Percentiles rank a stretch among this genome's conserved stretches.
phyloP scores from a whole-genome alignment of 2,888 invertebrate genomes.

The Heteromurus nitidus region DNA sequence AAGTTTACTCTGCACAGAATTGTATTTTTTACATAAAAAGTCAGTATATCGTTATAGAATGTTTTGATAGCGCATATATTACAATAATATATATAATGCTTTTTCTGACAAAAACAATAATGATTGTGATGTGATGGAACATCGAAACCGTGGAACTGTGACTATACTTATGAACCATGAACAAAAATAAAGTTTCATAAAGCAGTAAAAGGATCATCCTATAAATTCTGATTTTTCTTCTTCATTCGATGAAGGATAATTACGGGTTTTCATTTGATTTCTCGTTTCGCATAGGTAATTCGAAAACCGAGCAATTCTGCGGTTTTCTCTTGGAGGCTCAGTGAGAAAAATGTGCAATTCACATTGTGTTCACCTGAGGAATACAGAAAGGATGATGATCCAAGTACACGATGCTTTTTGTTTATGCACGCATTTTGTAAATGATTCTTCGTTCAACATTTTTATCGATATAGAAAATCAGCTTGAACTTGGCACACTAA shows the following conservation, averaged over 20 bases:
- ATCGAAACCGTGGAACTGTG: conserved; percentile 24
- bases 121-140: conserved; percentile 42
- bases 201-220: not conserved
- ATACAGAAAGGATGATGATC: not conserved
- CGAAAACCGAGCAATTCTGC: conserved; percentile 60
- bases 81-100: not conserved
- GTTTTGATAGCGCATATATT: too few relatives aligned
- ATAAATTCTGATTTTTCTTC: conserved; percentile 20
- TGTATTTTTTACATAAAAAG: too few relatives aligned
- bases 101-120: conserved; percentile 36
- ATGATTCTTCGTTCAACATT: too few relatives aligned
- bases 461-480: too few relatives aligned
- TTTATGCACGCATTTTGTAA: not conserved
- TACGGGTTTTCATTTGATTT: conserved; percentile 62
- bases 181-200: conserved; percentile 8
- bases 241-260: conserved; percentile 30
- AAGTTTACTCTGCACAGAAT: conserved; percentile 48
- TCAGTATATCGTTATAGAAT: too few relatives aligned
- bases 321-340: conserved; percentile 43
- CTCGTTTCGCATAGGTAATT: conserved; percentile 64
- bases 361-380: not conserved
- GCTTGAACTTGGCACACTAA: too few relatives aligned
- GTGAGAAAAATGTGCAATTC: not conserved
- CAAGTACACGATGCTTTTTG: not conserved
- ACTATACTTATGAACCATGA: not conserved